Conservation (phyloP, 2,888 invertebrate species). For the Aphidoletes aphidimyza region DNA sequence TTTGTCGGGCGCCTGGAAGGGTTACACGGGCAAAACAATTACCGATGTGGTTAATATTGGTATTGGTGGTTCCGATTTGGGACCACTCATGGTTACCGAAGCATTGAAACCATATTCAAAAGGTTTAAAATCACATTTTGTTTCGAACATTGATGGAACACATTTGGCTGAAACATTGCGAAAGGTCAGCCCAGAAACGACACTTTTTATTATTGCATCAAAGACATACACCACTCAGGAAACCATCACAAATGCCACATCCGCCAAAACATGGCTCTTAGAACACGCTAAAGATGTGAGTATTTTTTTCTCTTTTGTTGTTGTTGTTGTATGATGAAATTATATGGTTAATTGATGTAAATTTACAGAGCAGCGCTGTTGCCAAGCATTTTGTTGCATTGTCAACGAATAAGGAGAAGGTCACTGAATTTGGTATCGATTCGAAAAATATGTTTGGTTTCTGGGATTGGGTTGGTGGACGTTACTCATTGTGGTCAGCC, state of each 20-base stretch:
- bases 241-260: slow-evolving; percentile 98
- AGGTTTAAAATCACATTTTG: slow-evolving; percentile 91
- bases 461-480: slow-evolving; percentile 99
- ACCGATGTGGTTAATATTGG: slow-evolving; percentile 99
- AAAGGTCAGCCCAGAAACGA: slow-evolving; percentile 89
- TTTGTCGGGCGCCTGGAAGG: slow-evolving; percentile 76
- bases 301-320: slow-evolving; percentile 56
- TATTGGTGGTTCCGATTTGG: slow-evolving; percentile 98
- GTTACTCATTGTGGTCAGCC: slow-evolving; percentile 98
- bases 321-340: neutral
- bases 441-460: slow-evolving; percentile 99
- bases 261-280: slow-evolving; percentile 97
- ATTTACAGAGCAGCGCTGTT: slow-evolving; percentile 78
- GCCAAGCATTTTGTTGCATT: slow-evolving; percentile 98
- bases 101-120: slow-evolving; percentile 91
- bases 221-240: slow-evolving; percentile 99
- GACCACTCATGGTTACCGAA: slow-evolving; percentile 99
- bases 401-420: slow-evolving; percentile 93
- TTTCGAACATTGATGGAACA: slow-evolving; percentile 99
- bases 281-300: slow-evolving; percentile 85
- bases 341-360: slow-evolving; percentile 38
- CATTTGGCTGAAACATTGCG: slow-evolving; percentile 95
- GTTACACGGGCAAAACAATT: slow-evolving; percentile 91
- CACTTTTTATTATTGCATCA: slow-evolving; percentile 97
- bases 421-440: slow-evolving; percentile 97